Evolutionary conservation across 2,888 invertebrate species (phyloP).

Genomic region (Dynastes maya): DNA sequence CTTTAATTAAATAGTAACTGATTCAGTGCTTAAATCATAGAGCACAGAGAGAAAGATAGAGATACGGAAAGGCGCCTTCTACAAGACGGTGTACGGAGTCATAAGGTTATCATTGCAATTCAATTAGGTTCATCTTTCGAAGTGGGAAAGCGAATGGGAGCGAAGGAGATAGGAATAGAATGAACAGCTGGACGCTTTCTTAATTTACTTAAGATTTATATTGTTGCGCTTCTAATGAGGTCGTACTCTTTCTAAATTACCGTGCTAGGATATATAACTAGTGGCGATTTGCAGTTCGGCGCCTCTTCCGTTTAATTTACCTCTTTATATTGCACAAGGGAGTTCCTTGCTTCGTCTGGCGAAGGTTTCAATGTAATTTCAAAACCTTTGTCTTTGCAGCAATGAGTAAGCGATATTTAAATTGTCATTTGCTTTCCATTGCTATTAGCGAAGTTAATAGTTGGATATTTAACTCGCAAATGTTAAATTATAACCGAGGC

Average conservation of each 20-base stretch:
- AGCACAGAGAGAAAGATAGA: conserved; percentile 19
- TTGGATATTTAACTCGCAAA: no score
- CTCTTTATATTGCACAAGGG: not conserved
- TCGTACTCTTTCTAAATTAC: conserved; percentile 1
- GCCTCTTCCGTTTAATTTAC: not conserved
- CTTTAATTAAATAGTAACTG: conserved; percentile 56
- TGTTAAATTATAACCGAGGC: no score
- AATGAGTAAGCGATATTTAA: no score
- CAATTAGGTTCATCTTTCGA: conserved; percentile 51
- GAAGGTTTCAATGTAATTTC: not conserved
- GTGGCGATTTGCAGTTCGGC: not conserved
- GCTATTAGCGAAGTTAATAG: no score
- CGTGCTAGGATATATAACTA: not conserved
- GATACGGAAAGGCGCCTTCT: no score
- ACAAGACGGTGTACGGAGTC: not conserved
- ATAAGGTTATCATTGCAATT: conserved; percentile 53
- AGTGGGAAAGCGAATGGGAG: not conserved
- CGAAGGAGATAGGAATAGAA: not conserved
- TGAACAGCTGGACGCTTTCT: conserved; percentile 37
- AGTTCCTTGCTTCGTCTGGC: not conserved
- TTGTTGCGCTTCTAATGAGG: conserved; percentile 44
- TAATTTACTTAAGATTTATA: conserved; percentile 51
- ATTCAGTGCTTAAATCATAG: conserved; percentile 56
- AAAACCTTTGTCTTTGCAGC: not conserved
- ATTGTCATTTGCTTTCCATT: no score